Base-by-base conservation (phyloP, 2,113 vertebrate species). In the Piliocolobus tephrosceles region DNA sequence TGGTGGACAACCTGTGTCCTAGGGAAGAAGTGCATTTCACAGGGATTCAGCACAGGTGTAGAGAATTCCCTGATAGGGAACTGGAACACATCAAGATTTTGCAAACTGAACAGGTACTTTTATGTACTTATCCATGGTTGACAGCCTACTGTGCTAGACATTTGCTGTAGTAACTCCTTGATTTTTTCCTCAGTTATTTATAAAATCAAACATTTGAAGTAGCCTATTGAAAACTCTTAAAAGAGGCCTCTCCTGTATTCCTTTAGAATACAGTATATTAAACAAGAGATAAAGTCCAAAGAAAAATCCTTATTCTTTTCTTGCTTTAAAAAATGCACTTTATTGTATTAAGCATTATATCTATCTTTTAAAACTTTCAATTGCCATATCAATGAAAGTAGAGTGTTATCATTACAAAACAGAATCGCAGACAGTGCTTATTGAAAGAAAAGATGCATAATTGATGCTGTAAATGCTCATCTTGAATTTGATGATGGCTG, bases 191-290 rank as follows among this genome's bases (percentile, higher is more conserved):
- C 17, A 9, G 1, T 79, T 73, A 30, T 70, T 96, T 94, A 81
- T 50, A 75, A 43, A 90, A 87, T 64, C 30, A 73, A 97, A 78
- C 23, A 72, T 66, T 92, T 94, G n/a, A 92, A 94, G 40, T 76
- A 64, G 10, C 8, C n/a, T 64, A 38, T 79, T 79, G 16, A 79
- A 50, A 90, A 75, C 14, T 85, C 25, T 66, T 81, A 50, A 40
- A 75, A 66, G 35, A 82, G 12, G 20, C 14, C 22, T 86, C 6
- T 10, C 20, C n/a, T 96, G 13, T 89, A 3, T 82, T 66, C 12
- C n/a, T 80, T 58, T 86, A 52, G 45, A n/a, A 40, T 64, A 43
- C 35, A 38, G 14, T 72, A 57, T 10, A 64, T 9, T 43, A 58
- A 50, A 79, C 2, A 91, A 81, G 64, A 17, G n/a, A 91, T 50